Evolutionary conservation across 2,888 invertebrate genomes (phyloP), one percentile per base, ranked within the genome.

Genomic region (Odiellus spinosus): DNA sequence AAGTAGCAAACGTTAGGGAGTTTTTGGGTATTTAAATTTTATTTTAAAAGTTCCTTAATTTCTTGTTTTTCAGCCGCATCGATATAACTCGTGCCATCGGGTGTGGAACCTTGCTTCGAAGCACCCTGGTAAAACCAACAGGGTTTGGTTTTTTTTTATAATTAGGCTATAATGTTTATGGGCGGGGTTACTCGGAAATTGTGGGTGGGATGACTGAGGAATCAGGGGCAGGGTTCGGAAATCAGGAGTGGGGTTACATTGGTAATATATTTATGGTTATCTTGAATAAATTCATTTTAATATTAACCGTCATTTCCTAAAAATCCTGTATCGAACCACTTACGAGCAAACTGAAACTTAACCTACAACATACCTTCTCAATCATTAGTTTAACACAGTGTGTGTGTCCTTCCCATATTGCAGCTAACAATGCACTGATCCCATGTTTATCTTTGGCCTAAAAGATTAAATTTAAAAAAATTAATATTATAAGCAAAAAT

Each of bases 401-500:
- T 45, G 81, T 82, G 64, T 95, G 95, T 19, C 88, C 88, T 70
- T 96, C 95, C 86, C 87, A 96, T 61, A 95, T 86, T 48, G 95
- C 95, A 57, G 93, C 88, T 59, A 95, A 68, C 42, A 96, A 71
- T 32, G 91, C 84, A 53, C 86, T 86, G 58, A 96, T 91, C 32
- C 91, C 91, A 74, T 93, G 87, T 70, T 88, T 88, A 66, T 95
- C 95, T 63, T 77, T 75, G 58, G 80, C 79, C 93, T 95, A 66
- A 49, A 71, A 72, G 57, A 54, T 50, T 3, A 12, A 38, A 6
- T 26, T 26, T 26, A 26, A 26, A n/a, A n/a, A n/a, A n/a, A n/a
- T n/a, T n/a, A n/a, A n/a, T n/a, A 26, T 56, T 40, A 50, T n/a
- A 10, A 19, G 42, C 19, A 36, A 35, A 12, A 44, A 4, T 10